phyloP scores from a whole-genome alignment of 2,797 vertebrate species.

The Hypotaenidia philippensis region DNA sequence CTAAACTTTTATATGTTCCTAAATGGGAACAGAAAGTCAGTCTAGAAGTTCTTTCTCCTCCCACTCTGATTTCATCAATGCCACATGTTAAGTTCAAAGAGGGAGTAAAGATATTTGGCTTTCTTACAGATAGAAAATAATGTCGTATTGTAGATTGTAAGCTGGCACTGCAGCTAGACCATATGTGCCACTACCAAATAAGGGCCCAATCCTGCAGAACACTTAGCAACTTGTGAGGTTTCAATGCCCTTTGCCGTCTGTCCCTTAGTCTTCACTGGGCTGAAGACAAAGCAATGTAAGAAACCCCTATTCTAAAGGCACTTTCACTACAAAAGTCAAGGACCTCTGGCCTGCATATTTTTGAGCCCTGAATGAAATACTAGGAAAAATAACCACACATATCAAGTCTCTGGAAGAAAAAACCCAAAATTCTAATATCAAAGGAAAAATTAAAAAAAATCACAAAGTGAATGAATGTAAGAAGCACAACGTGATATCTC shows the following conservation, averaged over 20 bases:
- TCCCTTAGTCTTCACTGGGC: neutral
- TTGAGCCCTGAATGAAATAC: neutral
- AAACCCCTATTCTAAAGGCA: neutral
- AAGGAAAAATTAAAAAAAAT: neutral
- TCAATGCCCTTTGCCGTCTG: neutral
- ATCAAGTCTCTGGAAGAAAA: neutral
- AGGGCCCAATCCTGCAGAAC: neutral
- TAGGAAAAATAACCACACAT: neutral
- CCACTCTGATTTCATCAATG: slow-evolving; percentile 32
- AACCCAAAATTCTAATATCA: neutral
- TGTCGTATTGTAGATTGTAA: neutral
- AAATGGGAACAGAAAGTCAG: slow-evolving; percentile 9
- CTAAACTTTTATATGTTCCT: neutral
- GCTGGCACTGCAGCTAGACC: slow-evolving; percentile 6
- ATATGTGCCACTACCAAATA: neutral
- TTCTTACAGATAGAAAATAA: neutral
- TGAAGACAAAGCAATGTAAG: slow-evolving; percentile 3
- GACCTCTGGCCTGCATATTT: neutral
- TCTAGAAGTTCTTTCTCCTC: slow-evolving; percentile 15
- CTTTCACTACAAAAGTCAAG: neutral
- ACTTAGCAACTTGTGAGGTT: neutral
- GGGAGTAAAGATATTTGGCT: neutral
- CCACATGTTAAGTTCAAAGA: neutral
- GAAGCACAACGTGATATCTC: neutral
- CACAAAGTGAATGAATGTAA: neutral